Evolutionary conservation across 2,888 invertebrate species (phyloP).

Genomic region (Volucella bombylans): DNA sequence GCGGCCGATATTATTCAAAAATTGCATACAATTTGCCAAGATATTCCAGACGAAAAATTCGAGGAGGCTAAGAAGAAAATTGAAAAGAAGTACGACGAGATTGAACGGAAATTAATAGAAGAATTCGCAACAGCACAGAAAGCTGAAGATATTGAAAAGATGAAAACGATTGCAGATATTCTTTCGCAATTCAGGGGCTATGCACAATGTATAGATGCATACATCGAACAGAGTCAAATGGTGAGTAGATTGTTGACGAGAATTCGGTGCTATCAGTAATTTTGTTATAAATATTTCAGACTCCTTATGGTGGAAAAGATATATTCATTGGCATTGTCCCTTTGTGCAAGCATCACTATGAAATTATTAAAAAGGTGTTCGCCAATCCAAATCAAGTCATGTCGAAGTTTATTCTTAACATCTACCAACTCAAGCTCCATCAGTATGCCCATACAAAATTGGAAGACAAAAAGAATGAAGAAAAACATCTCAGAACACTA

Average conservation of each 20-base stretch:
- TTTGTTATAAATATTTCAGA: constrained; percentile 83
- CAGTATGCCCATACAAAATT: constrained; percentile 93
- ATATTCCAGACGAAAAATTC: constrained; percentile 94
- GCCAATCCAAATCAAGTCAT: constrained; percentile 97
- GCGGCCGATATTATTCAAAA: constrained; percentile 99
- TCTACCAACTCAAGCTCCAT: constrained; percentile 94
- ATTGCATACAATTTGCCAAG: constrained; percentile 96
- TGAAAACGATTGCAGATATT: constrained; percentile 96
- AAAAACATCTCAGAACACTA: constrained; percentile 93
- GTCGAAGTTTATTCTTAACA: constrained; percentile 98
- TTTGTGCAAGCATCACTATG: constrained; percentile 93
- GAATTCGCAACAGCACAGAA: constrained; percentile 96
- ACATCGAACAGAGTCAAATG: constrained; percentile 97
- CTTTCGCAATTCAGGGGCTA: constrained; percentile 98
- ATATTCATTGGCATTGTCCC: constrained; percentile 95
- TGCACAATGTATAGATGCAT: constrained; percentile 97
- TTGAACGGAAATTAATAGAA: constrained; percentile 94
- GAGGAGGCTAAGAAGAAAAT: constrained; percentile 93
- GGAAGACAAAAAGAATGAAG: constrained; percentile 91
- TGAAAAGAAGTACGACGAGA: constrained; percentile 93
- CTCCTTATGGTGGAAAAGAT: constrained; percentile 92
- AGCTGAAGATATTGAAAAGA: constrained; percentile 91
- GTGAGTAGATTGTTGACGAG: constrained; percentile 82
- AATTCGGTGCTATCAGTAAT: no score
- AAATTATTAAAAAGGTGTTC: constrained; percentile 94